Conservation (phyloP, 2,113 vertebrate genomes). For the Tamias sibiricus region DNA sequence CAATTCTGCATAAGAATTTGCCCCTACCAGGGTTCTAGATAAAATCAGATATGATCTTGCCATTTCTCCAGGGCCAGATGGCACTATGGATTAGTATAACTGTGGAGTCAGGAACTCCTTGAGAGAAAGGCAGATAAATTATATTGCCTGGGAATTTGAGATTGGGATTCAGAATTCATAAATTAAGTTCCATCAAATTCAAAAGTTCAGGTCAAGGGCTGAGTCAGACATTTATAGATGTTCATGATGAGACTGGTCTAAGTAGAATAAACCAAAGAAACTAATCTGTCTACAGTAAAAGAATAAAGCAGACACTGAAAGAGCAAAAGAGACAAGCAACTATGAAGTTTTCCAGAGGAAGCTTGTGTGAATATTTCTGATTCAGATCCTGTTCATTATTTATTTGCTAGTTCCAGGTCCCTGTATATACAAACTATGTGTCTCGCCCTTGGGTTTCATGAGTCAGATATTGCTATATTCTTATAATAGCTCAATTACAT, state of each 20-base stretch:
- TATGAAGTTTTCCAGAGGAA: neutral
- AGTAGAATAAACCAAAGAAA: neutral
- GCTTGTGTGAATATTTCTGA: neutral
- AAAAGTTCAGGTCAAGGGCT: neutral
- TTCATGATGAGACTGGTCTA: neutral
- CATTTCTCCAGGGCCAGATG: neutral
- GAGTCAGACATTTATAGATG: neutral
- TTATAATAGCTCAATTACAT: neutral
- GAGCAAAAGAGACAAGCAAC: neutral
- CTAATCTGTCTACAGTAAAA: neutral
- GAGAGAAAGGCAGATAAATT: neutral
- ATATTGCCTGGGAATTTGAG: neutral
- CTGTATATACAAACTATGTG: neutral
- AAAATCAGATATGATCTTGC: neutral
- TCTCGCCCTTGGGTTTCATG: neutral
- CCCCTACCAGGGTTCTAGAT: neutral
- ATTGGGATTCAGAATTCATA: neutral
- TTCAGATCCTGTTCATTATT: neutral
- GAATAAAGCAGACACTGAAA: neutral
- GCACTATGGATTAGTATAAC: too few species aligned
- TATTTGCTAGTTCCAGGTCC: neutral
- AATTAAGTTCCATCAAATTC: neutral
- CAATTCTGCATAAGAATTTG: neutral
- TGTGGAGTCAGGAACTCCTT: accelerated
- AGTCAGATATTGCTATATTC: neutral